phyloP scores from a whole-genome alignment of 2,113 vertebrate genomes.

The Phaethon lepturus region DNA sequence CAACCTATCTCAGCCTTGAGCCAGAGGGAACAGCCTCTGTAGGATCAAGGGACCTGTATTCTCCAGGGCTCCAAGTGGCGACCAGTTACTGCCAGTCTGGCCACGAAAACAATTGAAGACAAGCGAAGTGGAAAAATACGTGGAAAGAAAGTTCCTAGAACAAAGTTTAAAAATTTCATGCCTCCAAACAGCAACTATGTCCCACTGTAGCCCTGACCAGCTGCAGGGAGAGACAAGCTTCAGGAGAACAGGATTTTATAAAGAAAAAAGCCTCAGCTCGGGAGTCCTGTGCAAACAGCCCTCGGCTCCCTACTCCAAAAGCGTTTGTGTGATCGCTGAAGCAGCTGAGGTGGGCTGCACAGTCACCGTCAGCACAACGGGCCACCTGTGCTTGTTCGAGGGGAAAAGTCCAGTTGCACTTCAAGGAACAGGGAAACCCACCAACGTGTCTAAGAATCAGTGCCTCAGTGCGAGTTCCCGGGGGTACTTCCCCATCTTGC shows the following conservation, averaged over 20 bases:
- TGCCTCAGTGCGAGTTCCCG: background rate
- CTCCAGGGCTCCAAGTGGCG: background rate
- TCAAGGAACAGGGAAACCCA: conserved; percentile 18
- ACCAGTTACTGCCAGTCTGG: background rate
- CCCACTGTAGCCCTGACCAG: background rate
- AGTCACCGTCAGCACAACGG: background rate
- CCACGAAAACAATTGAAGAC: background rate
- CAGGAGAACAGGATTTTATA: background rate
- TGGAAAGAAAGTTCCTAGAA: background rate
- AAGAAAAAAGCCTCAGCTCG: background rate
- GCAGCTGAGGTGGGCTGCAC: background rate
- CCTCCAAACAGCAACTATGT: background rate
- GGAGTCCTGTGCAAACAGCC: background rate
- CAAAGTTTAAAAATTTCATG: background rate
- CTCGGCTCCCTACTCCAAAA: background rate
- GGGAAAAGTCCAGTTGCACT: background rate
- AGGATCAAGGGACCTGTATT: background rate
- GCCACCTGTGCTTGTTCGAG: background rate
- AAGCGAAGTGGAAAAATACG: background rate
- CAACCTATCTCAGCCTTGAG: background rate
- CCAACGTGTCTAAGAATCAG: background rate
- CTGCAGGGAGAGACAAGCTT: background rate
- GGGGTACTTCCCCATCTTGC: background rate
- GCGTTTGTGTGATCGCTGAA: background rate
- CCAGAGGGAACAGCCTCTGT: background rate